Base-by-base conservation (phyloP, 2,797 vertebrate species). In the Microcaecilia unicolor region DNA sequence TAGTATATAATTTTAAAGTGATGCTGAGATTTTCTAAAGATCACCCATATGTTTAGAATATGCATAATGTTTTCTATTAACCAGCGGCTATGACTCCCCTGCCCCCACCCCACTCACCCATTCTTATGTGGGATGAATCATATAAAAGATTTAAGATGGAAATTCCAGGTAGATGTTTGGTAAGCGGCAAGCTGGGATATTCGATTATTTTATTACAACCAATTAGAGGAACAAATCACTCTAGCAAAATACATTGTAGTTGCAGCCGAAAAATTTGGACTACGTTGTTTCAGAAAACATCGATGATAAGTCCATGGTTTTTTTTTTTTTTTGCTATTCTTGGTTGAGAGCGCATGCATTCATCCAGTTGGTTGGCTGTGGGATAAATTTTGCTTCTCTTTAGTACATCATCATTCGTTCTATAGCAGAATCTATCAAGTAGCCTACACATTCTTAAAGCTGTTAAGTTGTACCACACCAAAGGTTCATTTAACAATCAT, bases 1-100 rank as follows among this genome's bases (percentile, higher is more conserved):
- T 84, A 81, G 72, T 83, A 71, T 83, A 83, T 83, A 84, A 85
- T 85, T 83, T 84, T 81, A 79, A 83, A 83, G 77, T 79, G 79
- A 85, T 80, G 83, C 83, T 79, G 80, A 83, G 80, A 81, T 83
- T 79, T 78, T 67, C 77, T 71, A 84, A 81, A 84, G 81, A 85
- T 85, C 83, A 76, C 74, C 81, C 79, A 74, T 83, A 83, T 64
- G 7, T 77, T 77, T 68, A 66, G 69, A 77, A 77, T 77, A 77
- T 64, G 70, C 80, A 64, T 71, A 75, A 71, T 76, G n/a, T 77
- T 65, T 75, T 37, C 67, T 72, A 65, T 77, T 70, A 76, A 63
- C 65, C 59, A 11, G 37, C 67, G 48, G 51, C 48, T 45, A 38
- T 48, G 16, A 22, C 41, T 22, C 13, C 34, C 17, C 28, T 18